Base-by-base conservation (phyloP, 2,888 invertebrate species). In the Fragum whitleyi region DNA sequence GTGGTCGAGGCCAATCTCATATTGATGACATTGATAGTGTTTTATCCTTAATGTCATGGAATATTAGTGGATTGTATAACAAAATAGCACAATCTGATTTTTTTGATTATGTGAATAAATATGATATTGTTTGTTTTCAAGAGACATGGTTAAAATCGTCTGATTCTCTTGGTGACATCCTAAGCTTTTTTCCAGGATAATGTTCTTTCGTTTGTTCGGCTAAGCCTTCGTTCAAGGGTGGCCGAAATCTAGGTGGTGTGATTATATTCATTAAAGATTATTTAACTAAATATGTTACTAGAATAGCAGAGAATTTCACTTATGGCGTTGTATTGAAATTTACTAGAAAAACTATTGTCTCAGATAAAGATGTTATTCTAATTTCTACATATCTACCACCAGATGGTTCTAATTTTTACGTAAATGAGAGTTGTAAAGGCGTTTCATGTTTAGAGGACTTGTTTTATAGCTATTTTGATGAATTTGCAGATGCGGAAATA, bases 291-390 rank as follows among this genome's bases (percentile, higher is more conserved):
- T 28, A n/a, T 29, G 32, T 62, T 29, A 29, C 3, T 23, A 29
- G 62, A 29, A 26, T 62, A 23, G 62, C 36, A 62, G n/a, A 23
- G 62, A 62, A 11, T 62, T 62, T 32, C n/a, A 36, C n/a, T 2
- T 36, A 19, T 29, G 62, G 62, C 14, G 62, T 62, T n/a, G 36
- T 62, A 29, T 29, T 62, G 26, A 36, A 14, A 6, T 3, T 9
- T 1, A 62, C 2, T 14, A n/a, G n/a, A n/a, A n/a, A n/a, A n/a
- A n/a, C 19, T 16, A 29, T 62, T 14, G 11, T 62, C 7, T 29
- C 62, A 28, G 19, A 62, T 62, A 62, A 62, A 36, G 32, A 62
- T 29, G 21, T 29, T 29, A n/a, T 62, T 32, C 29, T 32, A 9
- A 26, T 62, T n/a, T 32, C 29, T 28, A 3, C 26, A 32, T 62